Evolutionary conservation across 2,797 vertebrate genomes (phyloP), one percentile per base, ranked within the genome.

Genomic region (Gallinago nigripennis): DNA sequence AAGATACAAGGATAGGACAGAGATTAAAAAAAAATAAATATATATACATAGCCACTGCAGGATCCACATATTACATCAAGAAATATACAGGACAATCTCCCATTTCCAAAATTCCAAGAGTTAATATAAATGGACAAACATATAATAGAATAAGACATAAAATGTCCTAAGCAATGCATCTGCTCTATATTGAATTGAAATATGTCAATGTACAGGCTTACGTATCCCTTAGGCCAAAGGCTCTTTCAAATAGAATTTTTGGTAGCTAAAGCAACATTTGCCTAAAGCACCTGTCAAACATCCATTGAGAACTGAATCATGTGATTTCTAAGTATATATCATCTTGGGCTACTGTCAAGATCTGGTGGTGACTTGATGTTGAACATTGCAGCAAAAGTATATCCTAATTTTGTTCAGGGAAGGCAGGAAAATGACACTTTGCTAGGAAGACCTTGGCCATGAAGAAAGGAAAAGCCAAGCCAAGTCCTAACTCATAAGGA

Each of bases 271-370:
- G 76, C 31, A 94, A 84, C 58, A 69, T 90, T 95, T 96, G 95
- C 96, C 96, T 94, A 72, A 90, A 96, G 95, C 90, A 92, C 46
- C 90, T 93, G 88, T 93, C 95, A 96, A 46, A n/a, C 25, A 69
- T 72, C 45, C 53, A 39, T 33, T 63, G 86, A 92, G 94, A 90
- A 64, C 15, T 17, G 69, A 89, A 82, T 30, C 79, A 6, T 71
- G 83, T 77, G 88, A 64, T 77, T 87, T 54, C 65, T 80, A 50
- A 94, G 84, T 12, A 23, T 51, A 15, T 56, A 94, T 53, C 61
- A 64, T 81, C 63, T 27, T 41, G 73, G 82, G 80, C 78, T 96
- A 28, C 84, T 95, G 82, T 76, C 86, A 87, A 51, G 69, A n/a
- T 91, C 88, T 87, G 71, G 48, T 79, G 78, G 33, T 94, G 95